Base-by-base conservation (phyloP, 1,140 invertebrate species). In the Acromyrmex heyeri region DNA sequence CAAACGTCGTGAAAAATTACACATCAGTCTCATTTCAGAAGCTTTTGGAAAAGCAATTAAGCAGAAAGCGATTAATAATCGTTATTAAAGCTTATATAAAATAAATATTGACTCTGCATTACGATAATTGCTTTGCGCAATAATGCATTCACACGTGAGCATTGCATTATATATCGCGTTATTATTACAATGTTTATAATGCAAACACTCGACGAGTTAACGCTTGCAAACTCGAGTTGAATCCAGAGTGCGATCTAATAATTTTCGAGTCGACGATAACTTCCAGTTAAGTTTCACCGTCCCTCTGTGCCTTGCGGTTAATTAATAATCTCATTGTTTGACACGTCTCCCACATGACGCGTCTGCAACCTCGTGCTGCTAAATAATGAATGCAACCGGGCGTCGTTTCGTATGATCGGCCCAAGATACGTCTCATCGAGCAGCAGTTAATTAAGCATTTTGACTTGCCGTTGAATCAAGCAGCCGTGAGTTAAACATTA, bases 321-420 rank as follows among this genome's bases (percentile, higher is more conserved):
- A 91, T 86, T 88, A 91, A 88, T 90, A 82, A 88, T 90, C 65
- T 65, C 75, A 67, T 87, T 90, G 79, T 90, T 88, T 38, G 82
- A 67, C 64, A 50, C n/a, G 16, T 70, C 48, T 61, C 57, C 21
- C 78, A 24, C 55, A 7, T 34, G 50, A 44, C 38, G 24, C 34
- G 50, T 82, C 65, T 64, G 64, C 64, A 34, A 34, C 50, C n/a
- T 30, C 24, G 62, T 38, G 16, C 34, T 12, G 30, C 55, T 78
- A 72, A 90, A 90, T 90, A 91, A 86, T 82, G 87, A 86, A 77
- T 76, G 61, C 75, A 48, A 83, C 50, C 50, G 73, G 4, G 53
- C 44, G 65, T 62, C 50, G 30, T 87, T 70, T 85, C 64, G 50
- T 81, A 77, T 85, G 48, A 83, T 86, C 64, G 44, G 24, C 12